Base-by-base conservation (phyloP, 2,797 vertebrate species). In the Thalassophryne amazonica region DNA sequence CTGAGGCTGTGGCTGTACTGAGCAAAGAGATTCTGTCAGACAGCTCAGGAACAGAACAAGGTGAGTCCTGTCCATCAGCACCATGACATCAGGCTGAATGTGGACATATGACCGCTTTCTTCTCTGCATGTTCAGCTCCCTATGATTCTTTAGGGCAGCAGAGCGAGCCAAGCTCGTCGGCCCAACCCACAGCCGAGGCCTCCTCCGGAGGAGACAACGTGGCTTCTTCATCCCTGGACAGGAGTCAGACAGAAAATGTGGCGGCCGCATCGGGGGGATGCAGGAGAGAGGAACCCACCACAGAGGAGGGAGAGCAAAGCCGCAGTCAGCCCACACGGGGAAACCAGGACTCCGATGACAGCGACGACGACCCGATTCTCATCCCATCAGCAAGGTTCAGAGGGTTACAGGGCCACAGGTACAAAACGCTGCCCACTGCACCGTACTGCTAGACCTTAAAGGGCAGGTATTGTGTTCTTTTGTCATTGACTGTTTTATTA, bases 281-380 rank as follows among this genome's bases (percentile, higher is more conserved):
- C 90, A 83, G 50, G 57, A 85, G 88, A 54, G 70, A 75, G 0
- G 91, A 94, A 54, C 69, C 91, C 15, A 11, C 69, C 0, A 81
- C 59, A 3, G 83, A 83, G 37, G 68, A 55, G 0, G 87, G 31
- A 1, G 68, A 15, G 34, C 71, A 61, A 45, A 54, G 87, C 7
- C 71, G 86, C 14, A 75, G 88, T 28, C 81, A 91, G 15, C 73
- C 91, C 1, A 38, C 87, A 8, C 83, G 90, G 8, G 82, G 55
- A 55, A 89, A 92, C 57, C 96, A 92, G 57, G 96, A 98, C 76
- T 97, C 96, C 0, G 95, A 98, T 2, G 96, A 98, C 80, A 98
- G 96, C 9, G 96, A 98, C 0, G 96, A 99, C 3, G 96, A 99
- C 54, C 96, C 95, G 0, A 95, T 98, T 33, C 92, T 97, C 11